Evolutionary conservation across 2,797 vertebrate genomes (phyloP), one percentile per base, ranked within the genome.

Genomic region (Australoheros facetus): DNA sequence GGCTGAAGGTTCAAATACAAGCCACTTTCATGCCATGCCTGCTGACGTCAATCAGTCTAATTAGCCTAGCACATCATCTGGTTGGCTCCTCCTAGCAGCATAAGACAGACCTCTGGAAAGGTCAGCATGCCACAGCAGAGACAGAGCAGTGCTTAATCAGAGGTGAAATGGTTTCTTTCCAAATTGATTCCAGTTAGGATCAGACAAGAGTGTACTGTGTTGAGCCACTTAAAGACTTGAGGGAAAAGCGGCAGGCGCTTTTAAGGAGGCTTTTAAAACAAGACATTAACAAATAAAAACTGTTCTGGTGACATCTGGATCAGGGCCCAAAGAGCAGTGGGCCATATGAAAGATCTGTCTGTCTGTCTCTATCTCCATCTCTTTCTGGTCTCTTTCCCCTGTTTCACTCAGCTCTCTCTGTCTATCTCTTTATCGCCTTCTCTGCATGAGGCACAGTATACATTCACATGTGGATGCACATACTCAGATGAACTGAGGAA

Each of bases 101-200:
- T 86, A 91, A 93, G 91, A 91, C 90, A 91, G 92, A 89, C 85
- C 89, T 92, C 88, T 86, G 90, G 83, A 96, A 96, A 96, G 95
- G 96, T 96, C 95, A 96, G 91, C 92, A 89, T 94, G 92, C 93
- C 94, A 92, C 88, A 91, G 89, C 82, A 90, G 86, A 93, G 92
- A 95, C 93, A 93, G 92, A 91, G 89, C 81, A 91, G 85, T 78
- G 85, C 92, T 95, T 93, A 94, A 95, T 95, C 92, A 91, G 91
- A 95, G 92, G 92, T 95, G 93, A 94, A 96, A 95, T 94, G 91
- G 92, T 95, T 95, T 92, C 88, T 94, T 94, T 94, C 86, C 87
- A 94, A 95, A 95, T 93, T 94, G 94, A 95, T 95, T 95, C 92
- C 92, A 94, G 93, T 94, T 91, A 79, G 56, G 81, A 90, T 88